A percentile compares a stretch with the other conserved stretches of the same genome.
These are phyloP conservation scores for Nettapus auritus DNA, from an alignment of 2,113 vertebrate species.

Conservation along the genomic window DNA sequence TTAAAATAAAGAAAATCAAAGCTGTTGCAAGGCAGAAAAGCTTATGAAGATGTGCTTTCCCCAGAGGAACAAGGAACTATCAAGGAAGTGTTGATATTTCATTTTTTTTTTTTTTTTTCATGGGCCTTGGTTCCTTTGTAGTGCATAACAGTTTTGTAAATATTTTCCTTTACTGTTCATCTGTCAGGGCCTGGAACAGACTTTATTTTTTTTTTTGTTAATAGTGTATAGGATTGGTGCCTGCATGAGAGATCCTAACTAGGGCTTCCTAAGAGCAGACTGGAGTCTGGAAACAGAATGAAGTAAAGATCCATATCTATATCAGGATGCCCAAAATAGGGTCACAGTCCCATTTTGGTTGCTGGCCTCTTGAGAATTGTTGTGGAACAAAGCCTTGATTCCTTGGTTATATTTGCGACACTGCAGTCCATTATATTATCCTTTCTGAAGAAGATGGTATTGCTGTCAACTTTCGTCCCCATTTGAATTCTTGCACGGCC, in stretches of 20 bases:
- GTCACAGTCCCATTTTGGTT: not conserved
- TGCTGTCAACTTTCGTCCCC: not conserved
- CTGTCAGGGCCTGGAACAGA: not conserved
- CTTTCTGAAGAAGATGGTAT: not conserved
- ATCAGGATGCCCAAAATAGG: fast-evolving
- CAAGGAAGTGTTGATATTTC: not conserved
- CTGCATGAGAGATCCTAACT: fast-evolving
- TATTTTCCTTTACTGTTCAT: not conserved
- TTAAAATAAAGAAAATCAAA: not conserved
- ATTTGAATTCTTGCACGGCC: not conserved
- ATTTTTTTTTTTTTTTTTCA: not conserved
- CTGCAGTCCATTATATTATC: not conserved
- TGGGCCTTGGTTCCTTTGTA: not conserved
- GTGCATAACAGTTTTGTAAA: not conserved
- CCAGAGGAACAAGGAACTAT: not conserved
- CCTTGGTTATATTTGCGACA: not conserved
- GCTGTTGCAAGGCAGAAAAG: not conserved
- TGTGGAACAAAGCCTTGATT: not conserved
- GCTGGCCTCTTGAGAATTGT: not conserved
- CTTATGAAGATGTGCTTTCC: not conserved
- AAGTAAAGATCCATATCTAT: not conserved
- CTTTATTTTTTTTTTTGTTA: not conserved
- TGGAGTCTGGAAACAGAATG: not conserved
- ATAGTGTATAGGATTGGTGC: not conserved
- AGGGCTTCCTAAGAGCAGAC: not conserved